Evolutionary conservation across 2,797 vertebrate species (phyloP).

Genomic region (Neomorphus geoffroyi): DNA sequence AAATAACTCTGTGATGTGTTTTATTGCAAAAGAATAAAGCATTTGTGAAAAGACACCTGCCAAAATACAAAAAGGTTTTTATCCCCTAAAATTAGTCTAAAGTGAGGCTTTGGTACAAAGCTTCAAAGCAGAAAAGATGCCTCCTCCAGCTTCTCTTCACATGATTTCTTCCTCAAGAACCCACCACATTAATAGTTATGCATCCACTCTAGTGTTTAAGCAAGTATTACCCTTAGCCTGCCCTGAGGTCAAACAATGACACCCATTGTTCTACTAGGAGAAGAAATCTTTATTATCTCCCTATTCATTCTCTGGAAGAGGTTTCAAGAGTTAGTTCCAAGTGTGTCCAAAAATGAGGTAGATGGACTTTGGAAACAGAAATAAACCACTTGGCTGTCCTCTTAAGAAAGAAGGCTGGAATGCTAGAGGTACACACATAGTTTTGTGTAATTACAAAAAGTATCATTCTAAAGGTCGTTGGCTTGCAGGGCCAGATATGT

Average conservation of each 20-base stretch:
- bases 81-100: neutral
- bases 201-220: neutral
- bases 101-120: neutral
- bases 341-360: neutral
- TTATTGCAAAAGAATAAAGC: neutral
- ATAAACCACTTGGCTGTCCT: neutral
- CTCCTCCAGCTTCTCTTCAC: neutral
- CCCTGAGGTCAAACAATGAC: neutral
- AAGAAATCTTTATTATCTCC: neutral
- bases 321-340: neutral
- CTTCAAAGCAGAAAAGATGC: neutral
- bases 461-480: neutral
- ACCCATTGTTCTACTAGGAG: neutral
- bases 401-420: neutral
- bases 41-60: neutral
- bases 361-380: neutral
- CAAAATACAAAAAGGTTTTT: neutral
- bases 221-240: neutral
- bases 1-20: neutral
- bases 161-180: neutral
- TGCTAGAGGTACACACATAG: neutral
- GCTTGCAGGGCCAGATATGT: neutral
- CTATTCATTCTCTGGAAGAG: neutral
- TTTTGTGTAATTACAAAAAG: neutral
- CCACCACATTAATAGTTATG: neutral